A percentile compares a stretch with the other conserved stretches of the same genome.
phyloP scores from a whole-genome alignment of 2,888 invertebrate species.

The Rutpela maculata region DNA sequence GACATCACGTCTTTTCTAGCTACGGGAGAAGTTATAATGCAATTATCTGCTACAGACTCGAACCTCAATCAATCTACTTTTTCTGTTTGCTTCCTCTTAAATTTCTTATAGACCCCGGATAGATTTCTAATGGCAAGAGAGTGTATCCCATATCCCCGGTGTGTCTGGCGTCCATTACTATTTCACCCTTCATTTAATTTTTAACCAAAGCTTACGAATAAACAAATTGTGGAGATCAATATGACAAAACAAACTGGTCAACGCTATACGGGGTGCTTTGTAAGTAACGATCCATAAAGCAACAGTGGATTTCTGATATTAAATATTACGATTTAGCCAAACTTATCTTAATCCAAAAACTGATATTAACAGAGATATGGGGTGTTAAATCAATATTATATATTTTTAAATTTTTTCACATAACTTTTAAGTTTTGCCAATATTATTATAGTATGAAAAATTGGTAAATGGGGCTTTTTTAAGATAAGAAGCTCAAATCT shows the following conservation, averaged over 20 bases:
- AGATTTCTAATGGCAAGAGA: conserved; percentile 14
- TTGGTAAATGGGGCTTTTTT: too few species aligned
- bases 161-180: background rate
- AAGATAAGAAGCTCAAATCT: too few species aligned
- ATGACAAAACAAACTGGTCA: background rate
- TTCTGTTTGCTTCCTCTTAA: conserved; percentile 10
- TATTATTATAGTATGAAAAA: too few species aligned
- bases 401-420: too few species aligned
- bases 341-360: too few species aligned
- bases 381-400: too few species aligned
- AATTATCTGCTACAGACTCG: background rate
- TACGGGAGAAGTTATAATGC: background rate
- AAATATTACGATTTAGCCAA: too few species aligned
- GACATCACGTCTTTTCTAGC: background rate
- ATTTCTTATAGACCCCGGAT: conserved; percentile 8
- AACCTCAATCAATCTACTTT: conserved; percentile 4
- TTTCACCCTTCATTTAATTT: conserved; percentile 11
- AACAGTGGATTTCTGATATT: too few species aligned
- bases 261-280: too few species aligned
- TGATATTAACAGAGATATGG: too few species aligned
- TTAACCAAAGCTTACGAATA: background rate
- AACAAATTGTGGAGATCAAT: background rate
- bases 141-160: background rate
- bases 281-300: too few species aligned
- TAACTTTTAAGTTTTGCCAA: too few species aligned